Evolutionary conservation across 2,888 invertebrate genomes (phyloP), one percentile per base, ranked within the genome.

Genomic region (Melinaea marsaeus): DNA sequence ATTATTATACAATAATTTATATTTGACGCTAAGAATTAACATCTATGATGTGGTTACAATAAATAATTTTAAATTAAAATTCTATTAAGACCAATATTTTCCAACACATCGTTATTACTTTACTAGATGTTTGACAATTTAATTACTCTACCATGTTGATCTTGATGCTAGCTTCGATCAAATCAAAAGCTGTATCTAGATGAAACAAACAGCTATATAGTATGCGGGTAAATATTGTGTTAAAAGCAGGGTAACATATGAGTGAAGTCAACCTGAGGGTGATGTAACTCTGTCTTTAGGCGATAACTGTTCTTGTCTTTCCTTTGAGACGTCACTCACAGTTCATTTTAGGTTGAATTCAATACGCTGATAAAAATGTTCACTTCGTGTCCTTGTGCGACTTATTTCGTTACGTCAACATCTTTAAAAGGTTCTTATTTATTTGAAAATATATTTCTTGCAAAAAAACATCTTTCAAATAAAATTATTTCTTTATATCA

Each of bases 261-360:
- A 63, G 57, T 58, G 51, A 59, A 61, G 57, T 57, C 57, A 65
- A 48, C 60, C 60, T 65, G 64, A 60, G 62, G 57, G 58, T 63
- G 69, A 67, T 65, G 58, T 61, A 64, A 69, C 55, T 55, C 65
- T 62, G 62, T 65, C 70, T 69, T 69, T 62, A 45, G 62, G 58
- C 64, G 67, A 69, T 67, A 69, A 65, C 64, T 61, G 51, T 65
- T 64, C 63, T 62, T 58, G 33, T 65, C 60, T 60, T 56, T 47
- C 48, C 62, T 67, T 66, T 66, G 66, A 66, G 65, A 63, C 59
- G 62, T 68, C 68, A 65, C 65, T 67, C 64, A 42, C 67, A 63
- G 66, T 33, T 55, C 60, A 13, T 66, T 65, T 65, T 55, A 65
- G 62, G 64, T 58, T 64, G 48, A 62, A 60, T 45, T 58, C 37